These are phyloP conservation scores for Acestrorhynchus altus DNA, from an alignment of 2,797 vertebrate species.

Conservation along the genomic window DNA sequence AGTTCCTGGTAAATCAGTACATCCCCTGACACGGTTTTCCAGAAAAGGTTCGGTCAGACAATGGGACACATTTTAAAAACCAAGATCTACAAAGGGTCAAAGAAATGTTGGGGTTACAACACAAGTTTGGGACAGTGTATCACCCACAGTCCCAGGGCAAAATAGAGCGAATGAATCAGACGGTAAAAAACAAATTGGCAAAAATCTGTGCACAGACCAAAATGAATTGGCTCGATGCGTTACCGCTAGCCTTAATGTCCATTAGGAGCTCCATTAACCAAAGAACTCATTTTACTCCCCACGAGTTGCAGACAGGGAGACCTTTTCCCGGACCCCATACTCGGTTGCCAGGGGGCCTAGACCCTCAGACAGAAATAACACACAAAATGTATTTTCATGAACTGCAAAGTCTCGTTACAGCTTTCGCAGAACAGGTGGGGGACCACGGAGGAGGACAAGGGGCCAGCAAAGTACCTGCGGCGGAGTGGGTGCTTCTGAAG, in stretches of 20 bases:
- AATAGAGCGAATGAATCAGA: not conserved
- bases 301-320: not conserved
- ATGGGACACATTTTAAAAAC: not conserved
- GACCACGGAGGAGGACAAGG: too few species aligned
- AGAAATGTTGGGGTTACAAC: not conserved
- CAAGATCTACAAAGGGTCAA: not conserved
- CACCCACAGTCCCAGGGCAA: not conserved
- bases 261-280: not conserved
- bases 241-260: not conserved
- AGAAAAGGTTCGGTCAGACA: not conserved
- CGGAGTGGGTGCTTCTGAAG: not conserved
- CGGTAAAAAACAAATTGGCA: not conserved
- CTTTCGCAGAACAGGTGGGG: too few species aligned
- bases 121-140: not conserved
- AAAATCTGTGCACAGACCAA: constrained; percentile 12
- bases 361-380: not conserved
- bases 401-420: not conserved
- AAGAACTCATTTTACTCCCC: not conserved
- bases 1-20: not conserved
- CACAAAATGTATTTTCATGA: not conserved
- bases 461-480: too few species aligned
- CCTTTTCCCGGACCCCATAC: not conserved
- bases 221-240: not conserved
- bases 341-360: too few species aligned
- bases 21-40: not conserved